phyloP scores from a whole-genome alignment of 2,113 vertebrate genomes.

The Rhombomys opimus region DNA sequence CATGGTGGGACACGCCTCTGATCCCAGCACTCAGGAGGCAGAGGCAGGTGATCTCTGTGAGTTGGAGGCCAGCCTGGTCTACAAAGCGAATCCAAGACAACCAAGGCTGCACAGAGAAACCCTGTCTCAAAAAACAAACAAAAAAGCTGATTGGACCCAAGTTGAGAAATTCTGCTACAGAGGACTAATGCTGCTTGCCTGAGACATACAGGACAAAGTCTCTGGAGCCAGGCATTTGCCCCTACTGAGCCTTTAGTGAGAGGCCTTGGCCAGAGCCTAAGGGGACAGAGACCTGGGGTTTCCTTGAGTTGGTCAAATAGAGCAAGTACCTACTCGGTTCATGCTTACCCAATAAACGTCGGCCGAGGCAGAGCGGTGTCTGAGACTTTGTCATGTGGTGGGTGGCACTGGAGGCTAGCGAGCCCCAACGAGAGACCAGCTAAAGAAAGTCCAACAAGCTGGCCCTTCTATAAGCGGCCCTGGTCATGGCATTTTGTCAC shows the following conservation, averaged over 20 bases:
- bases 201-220: background rate
- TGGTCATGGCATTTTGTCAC: background rate
- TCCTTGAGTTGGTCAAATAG: background rate
- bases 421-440: too few species aligned
- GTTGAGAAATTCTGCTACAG: background rate
- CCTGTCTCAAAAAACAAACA: background rate
- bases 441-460: background rate
- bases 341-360: background rate
- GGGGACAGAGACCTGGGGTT: background rate
- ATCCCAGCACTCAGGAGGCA: too few species aligned
- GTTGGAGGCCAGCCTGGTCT: too few species aligned
- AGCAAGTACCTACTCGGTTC: background rate
- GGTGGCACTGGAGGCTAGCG: background rate
- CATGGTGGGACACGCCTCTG: too few species aligned
- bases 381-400: background rate
- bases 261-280: background rate
- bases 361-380: too few species aligned
- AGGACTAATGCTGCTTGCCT: background rate
- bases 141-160: too few species aligned
- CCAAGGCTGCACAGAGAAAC: too few species aligned
- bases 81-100: too few species aligned
- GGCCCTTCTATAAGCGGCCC: background rate
- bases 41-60: too few species aligned
- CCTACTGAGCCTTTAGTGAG: background rate
- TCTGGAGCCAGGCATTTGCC: background rate